Base-by-base conservation (phyloP, 2,113 vertebrate species). In the Turdus rufiventris region DNA sequence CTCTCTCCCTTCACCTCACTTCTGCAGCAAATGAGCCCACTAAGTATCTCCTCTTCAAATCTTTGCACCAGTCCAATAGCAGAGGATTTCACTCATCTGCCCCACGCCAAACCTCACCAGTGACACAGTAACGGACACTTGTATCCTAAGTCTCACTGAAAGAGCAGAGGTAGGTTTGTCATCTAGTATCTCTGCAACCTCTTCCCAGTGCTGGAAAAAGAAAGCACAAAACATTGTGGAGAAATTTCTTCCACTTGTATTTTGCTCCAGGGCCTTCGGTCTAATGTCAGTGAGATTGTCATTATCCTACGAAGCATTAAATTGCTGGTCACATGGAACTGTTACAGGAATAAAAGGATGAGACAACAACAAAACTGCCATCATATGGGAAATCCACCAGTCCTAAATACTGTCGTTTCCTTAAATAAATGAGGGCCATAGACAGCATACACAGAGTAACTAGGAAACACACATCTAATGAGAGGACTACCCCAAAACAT, bases 141-240 rank as follows among this genome's bases (percentile, higher is more conserved):
- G 38, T 28, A n/a, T 56, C 50, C 23, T 14, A 72, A 51, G 4
- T 15, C 34, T 78, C 74, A 47, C 23, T 47, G 60, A 58, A 89
- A 85, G n/a, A 74, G 5, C 18, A 20, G 29, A 5, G 3, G 15
- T 7, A 65, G 10, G 4, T 2, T 6, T 36, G 14, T 25, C 34
- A 70, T 23, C 28, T 1, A 1, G 40, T 10, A 73, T 1, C 6
- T 68, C 54, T 43, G 21, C 33, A 45, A 38, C 0, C 10, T 73
- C 68, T 34, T 85, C 33, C 36, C 45, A 61, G 6, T 23, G 16
- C 29, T 42, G 15, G 29, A 42, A 61, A 81, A 62, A 50, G 4
- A 50, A 81, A 78, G 29, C 20, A 86, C 0, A 0, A 42, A 50
- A 12, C 2, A 2, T 38, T 1, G 4, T 24, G 48, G 2, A 5